Evolutionary conservation across 2,888 invertebrate genomes (phyloP).

Genomic region (Drosophila subsilvestris): DNA sequence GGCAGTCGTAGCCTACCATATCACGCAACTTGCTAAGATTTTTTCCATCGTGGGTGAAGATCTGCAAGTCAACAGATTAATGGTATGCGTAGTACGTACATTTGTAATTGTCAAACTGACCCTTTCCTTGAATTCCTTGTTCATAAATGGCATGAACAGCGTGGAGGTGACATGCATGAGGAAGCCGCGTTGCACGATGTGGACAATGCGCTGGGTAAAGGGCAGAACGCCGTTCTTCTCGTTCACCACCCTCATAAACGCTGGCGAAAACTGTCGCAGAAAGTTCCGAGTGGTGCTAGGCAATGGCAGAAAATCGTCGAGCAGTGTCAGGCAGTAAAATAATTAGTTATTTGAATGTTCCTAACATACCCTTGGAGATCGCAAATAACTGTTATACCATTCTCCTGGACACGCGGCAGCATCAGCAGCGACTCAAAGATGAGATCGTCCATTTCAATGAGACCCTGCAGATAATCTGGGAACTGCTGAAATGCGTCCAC

Average conservation of each 20-base stretch:
- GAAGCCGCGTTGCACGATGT: constrained; percentile 80
- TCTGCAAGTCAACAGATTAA: constrained; percentile 50
- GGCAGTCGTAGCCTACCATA: constrained; percentile 78
- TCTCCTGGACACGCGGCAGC: constrained; percentile 78
- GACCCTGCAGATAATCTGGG: constrained; percentile 77
- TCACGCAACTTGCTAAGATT: constrained; percentile 79
- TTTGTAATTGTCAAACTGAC: constrained; percentile 52
- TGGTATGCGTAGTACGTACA: neutral
- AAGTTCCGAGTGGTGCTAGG: constrained; percentile 77
- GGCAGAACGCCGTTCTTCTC: constrained; percentile 80
- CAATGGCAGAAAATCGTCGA: neutral
- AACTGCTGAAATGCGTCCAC: constrained; percentile 81
- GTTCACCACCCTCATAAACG: constrained; percentile 75
- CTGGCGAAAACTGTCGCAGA: constrained; percentile 73
- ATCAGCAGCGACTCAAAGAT: constrained; percentile 80
- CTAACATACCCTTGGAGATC: constrained; percentile 79
- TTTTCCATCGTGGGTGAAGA: constrained; percentile 79
- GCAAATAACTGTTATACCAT: constrained; percentile 81
- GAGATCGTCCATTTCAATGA: constrained; percentile 82
- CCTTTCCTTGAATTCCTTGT: constrained; percentile 77
- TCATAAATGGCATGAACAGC: constrained; percentile 81
- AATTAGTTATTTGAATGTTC: neutral
- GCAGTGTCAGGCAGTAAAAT: too few relatives aligned
- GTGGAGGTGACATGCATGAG: constrained; percentile 78
- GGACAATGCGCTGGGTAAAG: constrained; percentile 77